Conservation (phyloP, 2,113 vertebrate species). For the Dissostichus mawsoni region DNA sequence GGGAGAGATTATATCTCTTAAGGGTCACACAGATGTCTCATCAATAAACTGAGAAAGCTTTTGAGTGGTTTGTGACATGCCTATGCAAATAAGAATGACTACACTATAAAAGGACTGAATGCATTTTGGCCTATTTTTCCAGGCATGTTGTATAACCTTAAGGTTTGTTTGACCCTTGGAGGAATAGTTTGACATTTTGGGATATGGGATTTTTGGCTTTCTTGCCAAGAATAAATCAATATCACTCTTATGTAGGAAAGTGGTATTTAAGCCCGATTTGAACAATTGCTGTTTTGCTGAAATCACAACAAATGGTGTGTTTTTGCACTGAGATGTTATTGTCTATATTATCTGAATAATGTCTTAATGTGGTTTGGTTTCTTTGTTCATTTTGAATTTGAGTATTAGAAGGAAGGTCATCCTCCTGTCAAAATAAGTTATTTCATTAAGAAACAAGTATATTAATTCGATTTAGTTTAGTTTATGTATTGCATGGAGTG, state of each 20-base stretch:
- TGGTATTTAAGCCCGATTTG: background rate
- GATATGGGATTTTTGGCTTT: too few relatives aligned
- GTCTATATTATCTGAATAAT: background rate
- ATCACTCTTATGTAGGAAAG: background rate
- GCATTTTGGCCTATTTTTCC: slow-evolving; percentile 9
- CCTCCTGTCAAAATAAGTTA: background rate
- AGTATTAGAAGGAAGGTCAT: background rate
- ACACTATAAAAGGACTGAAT: slow-evolving; percentile 16
- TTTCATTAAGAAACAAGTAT: background rate
- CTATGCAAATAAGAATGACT: slow-evolving; percentile 29
- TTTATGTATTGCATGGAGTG: slow-evolving; percentile 12
- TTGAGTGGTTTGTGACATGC: slow-evolving; percentile 38
- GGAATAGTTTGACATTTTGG: background rate
- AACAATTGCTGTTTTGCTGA: slow-evolving; percentile 4
- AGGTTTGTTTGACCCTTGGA: background rate
- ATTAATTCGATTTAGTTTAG: background rate
- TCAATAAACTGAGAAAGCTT: background rate
- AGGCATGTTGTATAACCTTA: slow-evolving; percentile 12
- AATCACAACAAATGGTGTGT: background rate
- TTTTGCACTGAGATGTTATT: background rate
- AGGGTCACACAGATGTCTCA: slow-evolving; percentile 40
- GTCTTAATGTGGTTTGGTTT: too few relatives aligned
- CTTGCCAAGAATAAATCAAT: slow-evolving; percentile 4
- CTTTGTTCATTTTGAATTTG: background rate
- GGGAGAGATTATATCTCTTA: slow-evolving; percentile 57